These are phyloP conservation scores for Drosophila pseudotakahashii DNA, from an alignment of 2,888 invertebrate genomes.

Conservation along the genomic window DNA sequence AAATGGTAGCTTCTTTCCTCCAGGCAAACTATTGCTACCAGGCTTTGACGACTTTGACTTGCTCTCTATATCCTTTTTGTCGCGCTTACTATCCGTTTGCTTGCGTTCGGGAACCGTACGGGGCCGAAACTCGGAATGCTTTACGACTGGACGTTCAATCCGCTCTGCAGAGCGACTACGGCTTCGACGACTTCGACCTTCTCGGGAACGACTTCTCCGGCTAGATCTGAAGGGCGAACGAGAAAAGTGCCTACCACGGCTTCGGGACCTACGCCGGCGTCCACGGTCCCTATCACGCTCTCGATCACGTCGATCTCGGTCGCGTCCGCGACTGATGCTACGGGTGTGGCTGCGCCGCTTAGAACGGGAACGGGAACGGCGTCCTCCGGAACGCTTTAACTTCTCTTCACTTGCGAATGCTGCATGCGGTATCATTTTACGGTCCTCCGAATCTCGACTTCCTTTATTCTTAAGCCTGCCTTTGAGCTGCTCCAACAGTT, in stretches of 20 bases:
- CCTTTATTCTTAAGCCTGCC: constrained; percentile 82
- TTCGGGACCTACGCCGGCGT: constrained; percentile 64
- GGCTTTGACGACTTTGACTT: constrained; percentile 64
- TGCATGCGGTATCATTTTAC: constrained; percentile 54
- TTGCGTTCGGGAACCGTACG: constrained; percentile 78
- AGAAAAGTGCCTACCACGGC: constrained; percentile 72
- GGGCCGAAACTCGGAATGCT: constrained; percentile 83
- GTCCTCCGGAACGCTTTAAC: constrained; percentile 28
- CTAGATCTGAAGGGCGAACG: constrained; percentile 62
- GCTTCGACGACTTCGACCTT: constrained; percentile 52
- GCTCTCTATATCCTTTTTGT: constrained; percentile 61
- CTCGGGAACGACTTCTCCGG: constrained; percentile 66
- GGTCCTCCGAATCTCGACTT: constrained; percentile 68
- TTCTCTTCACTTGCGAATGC: constrained; percentile 56
- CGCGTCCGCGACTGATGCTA: constrained; percentile 57
- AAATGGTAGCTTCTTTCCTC: constrained; percentile 91
- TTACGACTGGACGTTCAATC: constrained; percentile 82
- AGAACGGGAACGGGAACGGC: constrained; percentile 33
- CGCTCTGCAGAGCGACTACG: constrained; percentile 64
- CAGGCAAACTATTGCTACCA: constrained; percentile 30
- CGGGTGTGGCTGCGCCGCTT: constrained; percentile 60
- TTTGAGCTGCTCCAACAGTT: constrained; percentile 85
- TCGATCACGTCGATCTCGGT: constrained; percentile 53
- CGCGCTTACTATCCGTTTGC: constrained; percentile 50
- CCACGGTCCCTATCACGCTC: constrained; percentile 52